A percentile compares a stretch with the other conserved stretches of the same genome.
Conservation (phyloP, 1,140 invertebrate species). For the Atta colombica region DNA sequence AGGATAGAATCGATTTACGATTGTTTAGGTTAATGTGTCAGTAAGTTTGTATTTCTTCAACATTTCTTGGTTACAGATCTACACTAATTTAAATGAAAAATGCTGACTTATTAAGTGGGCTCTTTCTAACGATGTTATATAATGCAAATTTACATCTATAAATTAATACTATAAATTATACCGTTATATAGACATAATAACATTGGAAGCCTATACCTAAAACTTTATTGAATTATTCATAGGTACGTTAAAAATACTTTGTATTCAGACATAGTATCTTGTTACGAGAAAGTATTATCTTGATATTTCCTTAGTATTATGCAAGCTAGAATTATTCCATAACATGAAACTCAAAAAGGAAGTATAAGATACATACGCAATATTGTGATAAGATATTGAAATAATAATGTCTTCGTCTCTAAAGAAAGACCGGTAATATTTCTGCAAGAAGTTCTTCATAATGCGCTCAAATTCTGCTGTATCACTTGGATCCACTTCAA, state of each 20-base stretch:
- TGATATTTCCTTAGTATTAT: constrained; percentile 10
- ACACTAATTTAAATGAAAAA: constrained; percentile 21
- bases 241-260: constrained; percentile 37
- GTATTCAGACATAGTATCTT: constrained; percentile 28
- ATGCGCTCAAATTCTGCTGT: background rate
- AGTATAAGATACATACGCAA: constrained; percentile 14
- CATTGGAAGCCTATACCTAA: constrained; percentile 3
- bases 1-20: constrained; percentile 27
- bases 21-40: constrained; percentile 13
- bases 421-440: background rate
- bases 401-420: background rate
- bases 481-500: constrained; percentile 18
- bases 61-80: background rate
- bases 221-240: constrained; percentile 53
- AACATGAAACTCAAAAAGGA: background rate
- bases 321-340: background rate
- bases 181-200: background rate
- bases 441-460: background rate
- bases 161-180: constrained; percentile 15
- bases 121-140: background rate
- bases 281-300: constrained; percentile 6
- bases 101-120: background rate
- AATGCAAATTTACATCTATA: constrained; percentile 17
- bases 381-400: background rate
- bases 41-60: constrained; percentile 14